A percentile compares a stretch with the other conserved stretches of the same genome.
These are phyloP conservation scores for Hirudo medicinalis DNA, from an alignment of 1,140 invertebrate species.

Conservation along the genomic window DNA sequence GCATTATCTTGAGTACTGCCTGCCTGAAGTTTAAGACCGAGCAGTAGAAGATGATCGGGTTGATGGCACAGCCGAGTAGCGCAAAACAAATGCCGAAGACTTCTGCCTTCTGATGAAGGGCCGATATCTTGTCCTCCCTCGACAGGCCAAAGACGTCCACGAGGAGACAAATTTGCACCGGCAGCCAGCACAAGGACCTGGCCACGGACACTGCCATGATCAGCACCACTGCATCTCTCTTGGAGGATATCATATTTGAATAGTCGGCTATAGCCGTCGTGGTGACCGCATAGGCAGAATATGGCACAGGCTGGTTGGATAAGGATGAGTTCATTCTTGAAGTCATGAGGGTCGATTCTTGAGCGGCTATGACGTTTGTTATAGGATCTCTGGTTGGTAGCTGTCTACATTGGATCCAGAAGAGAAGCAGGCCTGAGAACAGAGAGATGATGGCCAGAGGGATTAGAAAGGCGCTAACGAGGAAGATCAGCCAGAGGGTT, in stretches of 20 bases:
- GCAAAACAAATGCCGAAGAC: conserved; percentile 19
- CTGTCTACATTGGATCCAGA: conserved; percentile 1
- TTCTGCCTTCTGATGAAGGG: conserved; percentile 18
- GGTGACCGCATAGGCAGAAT: not conserved
- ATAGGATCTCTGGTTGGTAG: not conserved
- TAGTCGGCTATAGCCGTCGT: not conserved
- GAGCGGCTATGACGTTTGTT: not conserved
- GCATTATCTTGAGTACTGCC: conserved; percentile 15
- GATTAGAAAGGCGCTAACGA: conserved; percentile 22
- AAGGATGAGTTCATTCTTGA: not conserved
- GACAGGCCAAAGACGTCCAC: conserved; percentile 19
- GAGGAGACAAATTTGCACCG: conserved; percentile 20
- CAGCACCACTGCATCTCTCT: conserved; percentile 18
- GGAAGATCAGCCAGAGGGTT: conserved; percentile 23
- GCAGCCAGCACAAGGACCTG: conserved; percentile 21
- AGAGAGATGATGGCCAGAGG: conserved; percentile 17
- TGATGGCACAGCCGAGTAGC: conserved; percentile 16
- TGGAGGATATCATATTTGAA: not conserved
- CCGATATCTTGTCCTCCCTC: conserved; percentile 11
- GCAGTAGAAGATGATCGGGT: conserved; percentile 20
- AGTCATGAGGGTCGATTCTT: not conserved
- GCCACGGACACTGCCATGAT: conserved; percentile 22
- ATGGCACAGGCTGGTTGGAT: not conserved
- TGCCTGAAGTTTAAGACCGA: conserved; percentile 12
- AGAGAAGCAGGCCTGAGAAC: conserved; percentile 20